Percentiles rank a stretch among this genome's conserved stretches.
These are phyloP conservation scores for Clarias pachynema DNA, from an alignment of 2,797 vertebrate species.

Conservation along the genomic window DNA sequence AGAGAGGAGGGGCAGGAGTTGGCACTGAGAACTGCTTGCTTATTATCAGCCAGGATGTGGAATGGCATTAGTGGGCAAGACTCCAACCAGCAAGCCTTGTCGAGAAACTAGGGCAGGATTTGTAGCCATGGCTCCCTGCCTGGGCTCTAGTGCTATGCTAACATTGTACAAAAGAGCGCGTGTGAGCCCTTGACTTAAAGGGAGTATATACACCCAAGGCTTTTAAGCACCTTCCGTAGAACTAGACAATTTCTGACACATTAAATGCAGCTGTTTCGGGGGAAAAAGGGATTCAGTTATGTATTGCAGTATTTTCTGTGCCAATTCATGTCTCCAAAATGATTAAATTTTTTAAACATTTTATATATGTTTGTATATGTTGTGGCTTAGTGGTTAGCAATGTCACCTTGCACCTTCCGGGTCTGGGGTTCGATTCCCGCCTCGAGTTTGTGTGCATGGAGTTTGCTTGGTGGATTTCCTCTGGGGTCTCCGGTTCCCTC, in stretches of 20 bases:
- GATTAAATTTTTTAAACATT: too few relatives aligned
- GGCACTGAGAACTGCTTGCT: slow-evolving; percentile 32
- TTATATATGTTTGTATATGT: too few relatives aligned
- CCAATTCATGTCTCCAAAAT: too few relatives aligned
- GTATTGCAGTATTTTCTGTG: too few relatives aligned
- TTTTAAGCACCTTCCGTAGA: not conserved
- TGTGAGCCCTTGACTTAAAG: slow-evolving; percentile 10
- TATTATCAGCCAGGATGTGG: slow-evolving; percentile 51
- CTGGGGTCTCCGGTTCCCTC: too few relatives aligned
- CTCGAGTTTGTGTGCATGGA: too few relatives aligned
- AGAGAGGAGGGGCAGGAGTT: slow-evolving; percentile 35
- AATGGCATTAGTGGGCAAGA: slow-evolving; percentile 46
- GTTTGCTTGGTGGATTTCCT: too few relatives aligned
- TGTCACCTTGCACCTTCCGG: too few relatives aligned
- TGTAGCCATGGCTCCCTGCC: slow-evolving; percentile 29
- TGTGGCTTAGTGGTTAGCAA: too few relatives aligned
- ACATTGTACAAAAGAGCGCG: slow-evolving; percentile 29
- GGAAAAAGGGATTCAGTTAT: too few relatives aligned
- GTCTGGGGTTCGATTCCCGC: too few relatives aligned
- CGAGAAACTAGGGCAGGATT: slow-evolving; percentile 37
- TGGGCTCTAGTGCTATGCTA: slow-evolving; percentile 14
- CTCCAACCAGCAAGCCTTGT: slow-evolving; percentile 32
- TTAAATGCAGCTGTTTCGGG: not conserved
- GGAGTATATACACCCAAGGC: not conserved
- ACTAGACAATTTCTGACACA: not conserved